Evolutionary conservation across 2,113 vertebrate genomes (phyloP), one percentile per base, ranked within the genome.

Genomic region (Hyperopisus bebe): DNA sequence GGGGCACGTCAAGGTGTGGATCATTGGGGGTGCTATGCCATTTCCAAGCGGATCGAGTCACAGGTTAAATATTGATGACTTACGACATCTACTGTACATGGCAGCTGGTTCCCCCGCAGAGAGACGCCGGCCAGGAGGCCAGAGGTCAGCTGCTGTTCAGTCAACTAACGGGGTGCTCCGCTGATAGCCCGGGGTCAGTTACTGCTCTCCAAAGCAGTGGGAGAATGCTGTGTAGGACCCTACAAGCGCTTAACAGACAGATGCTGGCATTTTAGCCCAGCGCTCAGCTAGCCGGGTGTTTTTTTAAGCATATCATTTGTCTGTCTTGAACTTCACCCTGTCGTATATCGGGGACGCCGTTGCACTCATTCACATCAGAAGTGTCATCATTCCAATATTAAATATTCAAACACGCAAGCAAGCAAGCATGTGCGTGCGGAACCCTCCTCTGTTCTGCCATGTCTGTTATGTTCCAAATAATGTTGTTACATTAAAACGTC

Each of bases 51-150:
- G 95, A 96, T 95, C 95, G 92, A 94, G 95, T 96, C 95, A 93
- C 94, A 94, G 91, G 94, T 96, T 91, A 96, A 96, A 96, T 96
- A 96, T 96, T 96, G 92, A 96, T 94, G 91, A 94, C 91, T 92
- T 87, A 89, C 92, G 91, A 92, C 93, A 92, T 93, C 92, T 93
- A 53, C 50, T 53, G 50, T 87, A 93, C 93, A 92, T 94, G 95
- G 94, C 94, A 95, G 95, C 95, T 92, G 80, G 24, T 62, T 31
- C 11, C 31, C 53, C 42, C 0, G 13, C 35, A n/a, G 51, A 1
- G 44, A 51, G 39, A 66, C 55, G 10, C 35, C 1, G 17, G 31
- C 8, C 51, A 2, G 31, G 3, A 55, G 21, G 42, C 19, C 9
- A 58, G 51, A 13, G 27, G 53, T 88, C 53, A 58, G 39, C 53